Evolutionary conservation across 2,888 invertebrate genomes (phyloP).

Genomic region (Bugula neritina): DNA sequence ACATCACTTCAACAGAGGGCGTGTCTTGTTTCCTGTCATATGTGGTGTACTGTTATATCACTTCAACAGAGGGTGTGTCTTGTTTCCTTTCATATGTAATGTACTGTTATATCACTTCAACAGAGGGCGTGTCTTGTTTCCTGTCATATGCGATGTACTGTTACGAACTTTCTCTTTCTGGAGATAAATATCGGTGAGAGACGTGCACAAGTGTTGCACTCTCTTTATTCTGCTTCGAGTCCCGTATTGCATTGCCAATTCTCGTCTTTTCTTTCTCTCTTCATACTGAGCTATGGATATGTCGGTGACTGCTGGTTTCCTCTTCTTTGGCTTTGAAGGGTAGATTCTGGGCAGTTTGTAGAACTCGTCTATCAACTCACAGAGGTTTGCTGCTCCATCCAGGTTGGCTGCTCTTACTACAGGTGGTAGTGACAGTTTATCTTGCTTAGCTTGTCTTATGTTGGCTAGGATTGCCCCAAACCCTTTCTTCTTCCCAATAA

Average conservation of each 20-base stretch:
- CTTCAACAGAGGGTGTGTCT: too few relatives aligned
- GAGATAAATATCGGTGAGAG: neutral
- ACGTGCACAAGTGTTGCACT: neutral
- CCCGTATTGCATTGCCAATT: slow-evolving; percentile 2
- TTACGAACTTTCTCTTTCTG: too few relatives aligned
- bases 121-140: too few relatives aligned
- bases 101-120: too few relatives aligned
- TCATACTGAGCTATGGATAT: neutral
- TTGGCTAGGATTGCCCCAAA: slow-evolving; percentile 14
- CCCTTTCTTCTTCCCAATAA: slow-evolving; percentile 18
- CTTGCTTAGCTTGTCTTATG: neutral
- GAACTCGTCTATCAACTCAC: slow-evolving; percentile 3
- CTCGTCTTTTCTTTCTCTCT: neutral
- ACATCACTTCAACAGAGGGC: too few relatives aligned
- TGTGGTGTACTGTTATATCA: too few relatives aligned
- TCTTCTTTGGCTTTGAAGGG: neutral
- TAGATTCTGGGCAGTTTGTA: slow-evolving; percentile 20
- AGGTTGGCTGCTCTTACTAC: neutral
- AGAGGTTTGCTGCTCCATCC: neutral
- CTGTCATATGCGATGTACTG: too few relatives aligned
- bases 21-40: too few relatives aligned
- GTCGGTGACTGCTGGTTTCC: neutral
- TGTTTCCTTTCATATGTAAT: too few relatives aligned
- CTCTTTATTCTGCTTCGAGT: slow-evolving; percentile 3
- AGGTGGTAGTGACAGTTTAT: neutral